Evolutionary conservation across 2,113 vertebrate genomes (phyloP).

Genomic region (Cinclus mexicanus): DNA sequence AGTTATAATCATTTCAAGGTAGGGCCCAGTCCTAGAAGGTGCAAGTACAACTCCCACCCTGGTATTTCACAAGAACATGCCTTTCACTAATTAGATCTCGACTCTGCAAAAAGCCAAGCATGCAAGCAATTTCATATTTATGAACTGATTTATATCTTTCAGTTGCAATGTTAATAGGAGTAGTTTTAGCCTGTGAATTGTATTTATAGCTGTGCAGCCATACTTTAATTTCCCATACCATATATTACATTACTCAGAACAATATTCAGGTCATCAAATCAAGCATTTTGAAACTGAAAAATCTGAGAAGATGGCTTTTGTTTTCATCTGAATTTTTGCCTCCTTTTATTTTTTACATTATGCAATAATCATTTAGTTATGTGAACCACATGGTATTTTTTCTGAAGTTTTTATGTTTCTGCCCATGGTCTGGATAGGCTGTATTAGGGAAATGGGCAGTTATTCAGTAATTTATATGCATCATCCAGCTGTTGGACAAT

Average conservation of each 20-base stretch:
- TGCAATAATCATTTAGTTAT: not conserved
- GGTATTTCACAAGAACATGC: conserved; percentile 30
- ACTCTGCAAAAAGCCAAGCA: conserved; percentile 54
- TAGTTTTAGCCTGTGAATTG: conserved; percentile 41
- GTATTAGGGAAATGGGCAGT: not conserved
- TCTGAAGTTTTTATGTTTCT: not conserved
- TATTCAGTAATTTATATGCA: not conserved
- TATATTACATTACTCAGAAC: conserved; percentile 38
- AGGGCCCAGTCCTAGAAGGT: conserved; percentile 21
- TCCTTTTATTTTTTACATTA: not conserved
- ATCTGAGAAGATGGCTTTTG: not conserved
- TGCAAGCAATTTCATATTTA: conserved; percentile 59
- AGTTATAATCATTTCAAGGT: conserved; percentile 63
- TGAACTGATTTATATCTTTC: conserved; percentile 67
- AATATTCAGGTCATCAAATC: conserved; percentile 37
- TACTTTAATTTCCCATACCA: conserved; percentile 46
- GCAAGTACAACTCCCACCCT: not conserved
- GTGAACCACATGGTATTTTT: not conserved
- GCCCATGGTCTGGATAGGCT: not conserved
- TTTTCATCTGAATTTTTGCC: not conserved
- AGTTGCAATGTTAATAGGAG: conserved; percentile 48
- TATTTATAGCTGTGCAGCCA: conserved; percentile 38
- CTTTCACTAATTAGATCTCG: conserved; percentile 30
- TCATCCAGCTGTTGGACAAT: not conserved
- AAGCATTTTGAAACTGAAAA: conserved; percentile 22